A percentile compares a stretch with the other conserved stretches of the same genome.
Conservation (phyloP, 2,888 invertebrate genomes). For the Cenopis cana region DNA sequence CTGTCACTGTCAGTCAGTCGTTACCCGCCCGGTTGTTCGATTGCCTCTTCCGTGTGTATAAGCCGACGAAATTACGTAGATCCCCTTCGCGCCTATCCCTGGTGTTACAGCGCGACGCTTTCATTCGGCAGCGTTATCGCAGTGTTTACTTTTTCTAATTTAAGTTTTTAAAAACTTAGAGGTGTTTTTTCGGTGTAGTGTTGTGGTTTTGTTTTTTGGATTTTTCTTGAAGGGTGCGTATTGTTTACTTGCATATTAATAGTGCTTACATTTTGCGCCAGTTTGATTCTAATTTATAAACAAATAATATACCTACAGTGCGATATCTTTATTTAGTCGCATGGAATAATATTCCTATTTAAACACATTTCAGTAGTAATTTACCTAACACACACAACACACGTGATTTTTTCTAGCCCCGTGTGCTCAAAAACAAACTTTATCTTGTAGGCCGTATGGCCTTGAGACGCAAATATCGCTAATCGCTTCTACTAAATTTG, state of each 20-base stretch:
- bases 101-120: background rate
- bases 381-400: background rate
- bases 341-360: background rate
- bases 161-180: constrained; percentile 9
- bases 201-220: constrained; percentile 14
- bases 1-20: constrained; percentile 21
- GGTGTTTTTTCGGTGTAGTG: constrained; percentile 26
- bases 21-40: background rate
- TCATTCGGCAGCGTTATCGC: constrained; percentile 6
- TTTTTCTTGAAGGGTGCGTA: constrained; percentile 10
- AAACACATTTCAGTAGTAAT: background rate
- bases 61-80: constrained; percentile 13
- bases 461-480: background rate
- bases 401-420: background rate
- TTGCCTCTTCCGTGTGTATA: constrained; percentile 20
- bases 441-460: background rate
- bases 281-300: background rate
- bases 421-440: constrained; percentile 2
- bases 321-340: background rate
- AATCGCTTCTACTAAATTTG: background rate
- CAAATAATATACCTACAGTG: background rate
- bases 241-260: background rate
- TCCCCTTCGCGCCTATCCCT: background rate
- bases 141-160: constrained; percentile 28
- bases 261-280: background rate